Conservation (phyloP, 2,113 vertebrate genomes). For the Ameiurus melas region DNA sequence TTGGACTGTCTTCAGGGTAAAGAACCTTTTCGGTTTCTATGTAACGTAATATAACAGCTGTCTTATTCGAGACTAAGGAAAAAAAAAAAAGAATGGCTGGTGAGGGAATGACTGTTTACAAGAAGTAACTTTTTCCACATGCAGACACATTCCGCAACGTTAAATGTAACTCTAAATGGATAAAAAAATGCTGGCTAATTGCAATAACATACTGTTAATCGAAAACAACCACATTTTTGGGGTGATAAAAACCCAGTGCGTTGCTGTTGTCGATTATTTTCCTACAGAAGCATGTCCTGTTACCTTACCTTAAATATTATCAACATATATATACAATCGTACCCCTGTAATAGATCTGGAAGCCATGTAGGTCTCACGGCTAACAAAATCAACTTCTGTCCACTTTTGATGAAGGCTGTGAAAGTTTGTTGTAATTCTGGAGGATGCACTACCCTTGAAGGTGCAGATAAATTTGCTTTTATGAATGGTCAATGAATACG, state of each 20-base stretch:
- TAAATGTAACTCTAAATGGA: not conserved
- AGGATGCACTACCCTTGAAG: conserved; percentile 16
- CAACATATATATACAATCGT: not conserved
- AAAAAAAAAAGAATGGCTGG: not conserved
- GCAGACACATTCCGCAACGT: not conserved
- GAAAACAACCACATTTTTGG: too few species aligned
- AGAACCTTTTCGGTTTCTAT: not conserved
- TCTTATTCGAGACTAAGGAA: not conserved
- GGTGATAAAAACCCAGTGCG: not conserved
- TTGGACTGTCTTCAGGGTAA: not conserved
- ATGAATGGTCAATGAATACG: conserved; percentile 37
- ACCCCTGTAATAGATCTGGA: not conserved
- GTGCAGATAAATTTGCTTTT: conserved; percentile 19
- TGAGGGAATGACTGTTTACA: not conserved
- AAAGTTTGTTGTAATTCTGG: not conserved
- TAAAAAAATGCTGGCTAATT: not conserved
- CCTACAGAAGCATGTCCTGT: not conserved
- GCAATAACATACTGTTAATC: too few species aligned
- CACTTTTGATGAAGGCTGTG: not conserved
- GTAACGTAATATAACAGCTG: not conserved
- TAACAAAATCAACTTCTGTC: not conserved
- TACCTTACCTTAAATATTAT: too few species aligned
- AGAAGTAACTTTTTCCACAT: not conserved
- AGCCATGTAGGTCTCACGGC: not conserved
- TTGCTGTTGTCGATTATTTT: not conserved